Evolutionary conservation across 2,888 invertebrate species (phyloP), one percentile per base, ranked within the genome.

Genomic region (Ophraella communa): DNA sequence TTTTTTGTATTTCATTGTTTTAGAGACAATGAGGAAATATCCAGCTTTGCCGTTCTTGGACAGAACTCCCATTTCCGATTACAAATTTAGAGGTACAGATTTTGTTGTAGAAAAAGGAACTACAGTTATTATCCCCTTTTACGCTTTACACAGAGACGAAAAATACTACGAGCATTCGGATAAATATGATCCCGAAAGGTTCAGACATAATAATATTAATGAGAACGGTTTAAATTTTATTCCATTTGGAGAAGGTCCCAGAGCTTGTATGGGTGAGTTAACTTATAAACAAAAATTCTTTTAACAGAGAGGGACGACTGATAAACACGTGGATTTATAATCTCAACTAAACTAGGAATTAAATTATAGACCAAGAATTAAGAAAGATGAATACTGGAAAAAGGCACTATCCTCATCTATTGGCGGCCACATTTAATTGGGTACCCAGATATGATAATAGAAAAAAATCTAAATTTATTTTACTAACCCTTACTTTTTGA

Each of bases 1-100:
- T n/a, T n/a, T n/a, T n/a, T n/a, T n/a, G 45, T 87, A n/a, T 42
- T 17, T 4, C 14, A 2, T 17, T 14, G 7, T 77, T 78, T 59
- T 73, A 67, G 67, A 67, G 39, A 64, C 64, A 8, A 61, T 64
- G 27, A 64, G 67, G 17, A 64, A 60, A 30, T 67, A 67, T 30
- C 61, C 67, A 8, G 61, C 47, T 8, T 18, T 67, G n/a, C 58
- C 64, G n/a, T 64, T 64, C 14, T n/a, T 67, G 55, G 67, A 67
- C 21, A 64, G 67, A 44, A 57, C 60, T 42, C 77, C 78, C 47
- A 70, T 70, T 4, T 64, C 72, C 55, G 72, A 78, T 30, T 81
- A 79, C 64, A 68, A 72, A 24, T 56, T 79, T 17, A 72, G 73
- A 14, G 73, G 71, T 17, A 73, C 76, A 1, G 69, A 77, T 33